phyloP scores from a whole-genome alignment of 2,113 vertebrate genomes.

The Phyllopteryx taeniolatus region DNA sequence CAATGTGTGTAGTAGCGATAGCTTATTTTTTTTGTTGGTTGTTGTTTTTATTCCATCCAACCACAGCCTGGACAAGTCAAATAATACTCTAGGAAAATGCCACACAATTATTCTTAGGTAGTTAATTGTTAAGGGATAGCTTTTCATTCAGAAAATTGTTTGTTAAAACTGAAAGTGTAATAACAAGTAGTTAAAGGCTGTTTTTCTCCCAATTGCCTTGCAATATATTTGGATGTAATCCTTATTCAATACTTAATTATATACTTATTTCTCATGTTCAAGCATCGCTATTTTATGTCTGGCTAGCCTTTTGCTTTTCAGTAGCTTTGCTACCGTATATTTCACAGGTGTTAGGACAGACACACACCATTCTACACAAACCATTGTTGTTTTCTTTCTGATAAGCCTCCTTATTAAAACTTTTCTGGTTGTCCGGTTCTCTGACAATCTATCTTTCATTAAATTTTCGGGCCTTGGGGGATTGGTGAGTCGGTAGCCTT shows the following conservation, averaged over 20 bases:
- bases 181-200: no score
- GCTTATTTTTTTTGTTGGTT: no score
- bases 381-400: slow-evolving; percentile 42
- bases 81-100: no score
- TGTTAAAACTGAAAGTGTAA: no score
- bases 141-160: no score
- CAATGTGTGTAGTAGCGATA: no score
- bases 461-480: slow-evolving; percentile 53
- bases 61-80: no score
- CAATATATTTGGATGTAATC: background rate
- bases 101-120: no score
- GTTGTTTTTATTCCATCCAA: no score
- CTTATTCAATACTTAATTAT: background rate
- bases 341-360: slow-evolving; percentile 1
- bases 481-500: slow-evolving; percentile 64
- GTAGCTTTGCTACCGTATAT: background rate
- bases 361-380: slow-evolving; percentile 26
- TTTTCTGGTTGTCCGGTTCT: slow-evolving; percentile 53
- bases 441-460: slow-evolving; percentile 59
- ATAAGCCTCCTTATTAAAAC: slow-evolving; percentile 59
- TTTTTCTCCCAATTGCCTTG: no score
- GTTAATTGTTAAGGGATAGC: no score
- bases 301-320: background rate
- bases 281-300: background rate
- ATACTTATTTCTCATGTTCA: background rate